These are phyloP conservation scores for Cisticola juncidis DNA, from an alignment of 2,113 vertebrate genomes.

Conservation along the genomic window DNA sequence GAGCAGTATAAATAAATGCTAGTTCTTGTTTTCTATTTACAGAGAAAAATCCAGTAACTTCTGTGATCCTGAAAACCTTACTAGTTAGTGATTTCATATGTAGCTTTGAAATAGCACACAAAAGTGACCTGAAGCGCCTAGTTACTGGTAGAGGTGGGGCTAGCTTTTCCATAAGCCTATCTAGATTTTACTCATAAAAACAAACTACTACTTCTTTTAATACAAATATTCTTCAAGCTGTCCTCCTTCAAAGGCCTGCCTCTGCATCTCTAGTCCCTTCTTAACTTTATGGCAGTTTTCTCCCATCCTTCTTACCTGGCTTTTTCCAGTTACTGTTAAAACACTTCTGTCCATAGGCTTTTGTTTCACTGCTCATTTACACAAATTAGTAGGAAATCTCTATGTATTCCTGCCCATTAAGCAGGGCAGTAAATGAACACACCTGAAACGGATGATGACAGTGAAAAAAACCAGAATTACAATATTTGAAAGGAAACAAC, in stretches of 20 bases:
- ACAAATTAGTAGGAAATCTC: not conserved
- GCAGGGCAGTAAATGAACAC: not conserved
- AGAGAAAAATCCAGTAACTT: not conserved
- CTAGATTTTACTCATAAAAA: not conserved
- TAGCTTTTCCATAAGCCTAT: not conserved
- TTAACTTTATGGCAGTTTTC: not conserved
- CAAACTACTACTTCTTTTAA: not conserved
- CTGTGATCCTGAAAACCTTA: not conserved
- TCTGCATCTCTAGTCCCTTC: not conserved
- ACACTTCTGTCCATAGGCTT: not conserved
- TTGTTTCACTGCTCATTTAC: not conserved
- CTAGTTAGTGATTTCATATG: not conserved
- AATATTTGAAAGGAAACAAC: not conserved
- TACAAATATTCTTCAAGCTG: not conserved
- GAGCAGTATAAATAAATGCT: not conserved
- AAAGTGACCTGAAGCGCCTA: not conserved
- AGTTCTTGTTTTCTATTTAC: not conserved
- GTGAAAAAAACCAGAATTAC: not conserved
- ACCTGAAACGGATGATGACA: not conserved
- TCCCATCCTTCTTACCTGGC: not conserved
- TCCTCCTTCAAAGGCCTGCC: not conserved
- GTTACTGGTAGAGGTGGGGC: not conserved
- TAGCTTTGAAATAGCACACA: not conserved
- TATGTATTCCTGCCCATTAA: not conserved
- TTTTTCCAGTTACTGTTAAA: not conserved